A percentile compares a stretch with the other conserved stretches of the same genome.
phyloP scores from a whole-genome alignment of 1,140 invertebrate species.

The Acarapis woodi region DNA sequence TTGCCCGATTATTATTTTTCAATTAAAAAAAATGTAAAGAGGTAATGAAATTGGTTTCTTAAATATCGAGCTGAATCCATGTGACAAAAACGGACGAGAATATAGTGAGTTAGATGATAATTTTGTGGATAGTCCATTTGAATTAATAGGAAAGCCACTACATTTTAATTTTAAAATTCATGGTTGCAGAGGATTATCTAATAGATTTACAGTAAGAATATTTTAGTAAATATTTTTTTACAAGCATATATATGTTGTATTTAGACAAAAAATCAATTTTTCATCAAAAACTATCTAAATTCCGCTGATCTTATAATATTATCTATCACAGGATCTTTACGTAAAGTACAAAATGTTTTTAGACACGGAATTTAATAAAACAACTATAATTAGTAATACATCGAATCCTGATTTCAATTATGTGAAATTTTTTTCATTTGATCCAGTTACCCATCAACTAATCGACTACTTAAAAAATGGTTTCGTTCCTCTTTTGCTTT shows the following conservation, averaged over 20 bases:
- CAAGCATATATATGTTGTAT: not conserved
- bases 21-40: too few relatives aligned
- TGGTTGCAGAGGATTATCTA: conserved; percentile 21
- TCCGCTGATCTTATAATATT: too few relatives aligned
- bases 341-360: conserved; percentile 24
- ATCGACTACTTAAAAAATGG: conserved; percentile 23
- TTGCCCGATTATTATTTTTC: too few relatives aligned
- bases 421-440: conserved; percentile 19
- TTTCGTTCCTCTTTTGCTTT: conserved; percentile 22
- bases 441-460: conserved; percentile 19
- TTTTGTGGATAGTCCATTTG: conserved; percentile 21
- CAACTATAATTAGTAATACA: conserved; percentile 20
- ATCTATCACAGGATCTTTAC: conserved; percentile 20
- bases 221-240: too few relatives aligned
- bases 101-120: conserved; percentile 22
- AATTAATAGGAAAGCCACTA: conserved; percentile 20
- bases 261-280: not conserved
- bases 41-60: conserved; percentile 25
- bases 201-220: conserved; percentile 21
- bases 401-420: conserved; percentile 26
- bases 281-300: too few relatives aligned
- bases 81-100: conserved; percentile 16
- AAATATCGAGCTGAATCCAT: conserved; percentile 17
- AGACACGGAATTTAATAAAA: conserved; percentile 20
- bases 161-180: conserved; percentile 22